Percentiles rank a stretch among this genome's conserved stretches.
These are phyloP conservation scores for Calvadosia cruxmelitensis DNA, from an alignment of 30 jellyfish, hydroid and myxozoan genomes.

Conservation along the genomic window DNA sequence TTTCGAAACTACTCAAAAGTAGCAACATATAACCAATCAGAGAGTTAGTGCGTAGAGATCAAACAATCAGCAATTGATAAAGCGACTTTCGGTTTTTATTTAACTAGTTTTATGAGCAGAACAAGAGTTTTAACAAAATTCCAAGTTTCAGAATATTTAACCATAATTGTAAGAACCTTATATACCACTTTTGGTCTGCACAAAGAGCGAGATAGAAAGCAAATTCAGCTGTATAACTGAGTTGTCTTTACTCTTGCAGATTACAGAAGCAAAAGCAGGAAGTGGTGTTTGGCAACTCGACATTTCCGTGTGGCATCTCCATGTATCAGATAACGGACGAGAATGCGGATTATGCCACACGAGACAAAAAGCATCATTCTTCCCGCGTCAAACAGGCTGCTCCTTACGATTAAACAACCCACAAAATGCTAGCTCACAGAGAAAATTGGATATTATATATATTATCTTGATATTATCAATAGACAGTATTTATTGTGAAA, in stretches of 20 bases:
- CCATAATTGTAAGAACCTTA: neutral
- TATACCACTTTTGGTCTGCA: neutral
- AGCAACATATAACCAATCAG: no score
- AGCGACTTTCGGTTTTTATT: neutral
- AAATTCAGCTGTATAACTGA: neutral
- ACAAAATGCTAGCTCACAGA: neutral
- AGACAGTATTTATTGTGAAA: no score
- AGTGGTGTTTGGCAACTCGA: slow-evolving; percentile 45
- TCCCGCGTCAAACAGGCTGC: slow-evolving; percentile 50
- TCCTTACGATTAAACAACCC: slow-evolving; percentile 47
- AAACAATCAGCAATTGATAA: no score
- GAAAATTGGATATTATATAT: no score
- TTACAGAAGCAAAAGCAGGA: slow-evolving; percentile 11
- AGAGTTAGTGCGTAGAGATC: no score
- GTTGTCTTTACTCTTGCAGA: slow-evolving; percentile 1
- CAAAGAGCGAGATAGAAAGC: neutral
- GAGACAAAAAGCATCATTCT: slow-evolving; percentile 77
- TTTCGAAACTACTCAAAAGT: no score
- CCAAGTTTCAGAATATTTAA: neutral
- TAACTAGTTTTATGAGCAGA: neutral
- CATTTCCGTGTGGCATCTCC: slow-evolving; percentile 73
- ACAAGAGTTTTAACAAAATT: neutral
- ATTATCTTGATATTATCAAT: no score
- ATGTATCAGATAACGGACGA: slow-evolving; percentile 82
- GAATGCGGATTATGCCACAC: slow-evolving; percentile 52